Conservation (phyloP, 2,888 invertebrate species). For the Tenthredo scrophulariae region DNA sequence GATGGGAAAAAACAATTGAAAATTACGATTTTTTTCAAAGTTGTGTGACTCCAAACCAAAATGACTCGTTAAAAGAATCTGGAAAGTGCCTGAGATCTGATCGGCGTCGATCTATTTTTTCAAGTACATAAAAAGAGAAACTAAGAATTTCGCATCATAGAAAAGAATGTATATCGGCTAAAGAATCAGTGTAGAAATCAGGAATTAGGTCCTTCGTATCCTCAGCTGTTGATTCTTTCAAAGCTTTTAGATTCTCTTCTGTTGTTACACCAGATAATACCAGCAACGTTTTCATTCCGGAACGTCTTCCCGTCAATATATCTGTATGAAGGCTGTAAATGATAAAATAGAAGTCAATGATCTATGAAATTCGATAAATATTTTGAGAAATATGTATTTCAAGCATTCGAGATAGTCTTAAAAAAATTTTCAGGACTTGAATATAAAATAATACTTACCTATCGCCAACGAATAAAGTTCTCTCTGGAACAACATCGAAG, state of each 20-base stretch:
- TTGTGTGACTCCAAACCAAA: no score
- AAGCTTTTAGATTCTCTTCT: not conserved
- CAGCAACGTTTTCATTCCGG: constrained; percentile 30
- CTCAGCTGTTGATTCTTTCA: not conserved
- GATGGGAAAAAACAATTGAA: no score
- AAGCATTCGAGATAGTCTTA: not conserved
- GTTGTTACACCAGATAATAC: constrained; percentile 28
- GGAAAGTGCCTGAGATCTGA: not conserved
- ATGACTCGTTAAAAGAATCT: no score
- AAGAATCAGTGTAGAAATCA: constrained; percentile 28
- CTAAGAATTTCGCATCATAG: not conserved
- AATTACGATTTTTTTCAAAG: no score
- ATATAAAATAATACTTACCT: not conserved
- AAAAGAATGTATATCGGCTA: constrained; percentile 2
- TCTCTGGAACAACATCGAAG: constrained; percentile 79
- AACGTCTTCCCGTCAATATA: constrained; percentile 11
- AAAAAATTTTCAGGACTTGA: no score
- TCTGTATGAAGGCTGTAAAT: constrained; percentile 23
- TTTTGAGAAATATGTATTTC: not conserved
- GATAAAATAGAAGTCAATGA: not conserved
- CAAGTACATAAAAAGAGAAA: not conserved
- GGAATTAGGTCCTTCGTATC: not conserved
- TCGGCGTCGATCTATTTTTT: not conserved
- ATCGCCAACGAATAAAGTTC: constrained; percentile 84
- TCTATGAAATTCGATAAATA: not conserved